These are phyloP conservation scores for Remorina albescens DNA, from an alignment of 2,797 vertebrate species.

Conservation along the genomic window DNA sequence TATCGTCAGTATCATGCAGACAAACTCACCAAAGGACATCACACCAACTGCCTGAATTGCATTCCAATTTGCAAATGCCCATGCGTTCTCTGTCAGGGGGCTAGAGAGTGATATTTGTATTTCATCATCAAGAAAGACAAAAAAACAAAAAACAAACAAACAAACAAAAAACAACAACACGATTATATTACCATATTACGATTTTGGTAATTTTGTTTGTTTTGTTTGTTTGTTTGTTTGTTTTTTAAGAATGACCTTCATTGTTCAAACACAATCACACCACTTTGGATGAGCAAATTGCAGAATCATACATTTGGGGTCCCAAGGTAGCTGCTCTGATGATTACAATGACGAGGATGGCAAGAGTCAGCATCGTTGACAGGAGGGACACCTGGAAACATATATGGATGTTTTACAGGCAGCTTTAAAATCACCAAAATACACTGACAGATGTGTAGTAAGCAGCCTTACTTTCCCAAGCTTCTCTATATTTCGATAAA, in stretches of 20 bases:
- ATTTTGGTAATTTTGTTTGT: too few species aligned
- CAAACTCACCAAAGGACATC: conserved; percentile 96
- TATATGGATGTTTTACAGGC: conserved; percentile 31
- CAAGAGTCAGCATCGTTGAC: conserved; percentile 90
- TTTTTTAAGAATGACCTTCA: not conserved
- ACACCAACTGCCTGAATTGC: conserved; percentile 92
- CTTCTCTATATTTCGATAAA: conserved; percentile 91
- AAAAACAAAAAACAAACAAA: too few species aligned
- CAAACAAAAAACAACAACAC: too few species aligned
- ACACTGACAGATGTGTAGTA: not conserved
- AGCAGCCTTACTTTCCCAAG: conserved; percentile 90
- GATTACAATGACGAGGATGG: conserved; percentile 88
- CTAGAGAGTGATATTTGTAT: conserved; percentile 75
- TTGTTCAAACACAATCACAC: conserved; percentile 1
- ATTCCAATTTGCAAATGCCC: conserved; percentile 93
- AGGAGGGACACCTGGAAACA: conserved; percentile 89
- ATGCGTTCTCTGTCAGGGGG: conserved; percentile 88
- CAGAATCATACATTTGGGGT: conserved; percentile 80
- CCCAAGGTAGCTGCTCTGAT: conserved; percentile 88
- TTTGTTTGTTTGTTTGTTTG: not conserved
- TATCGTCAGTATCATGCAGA: conserved; percentile 3
- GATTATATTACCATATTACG: not conserved
- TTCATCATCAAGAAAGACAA: conserved; percentile 26
- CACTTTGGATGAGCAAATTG: not conserved
- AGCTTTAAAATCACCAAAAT: conserved; percentile 10